These are phyloP conservation scores for Glossophaga mutica DNA, from an alignment of 2,797 vertebrate genomes.

Conservation along the genomic window DNA sequence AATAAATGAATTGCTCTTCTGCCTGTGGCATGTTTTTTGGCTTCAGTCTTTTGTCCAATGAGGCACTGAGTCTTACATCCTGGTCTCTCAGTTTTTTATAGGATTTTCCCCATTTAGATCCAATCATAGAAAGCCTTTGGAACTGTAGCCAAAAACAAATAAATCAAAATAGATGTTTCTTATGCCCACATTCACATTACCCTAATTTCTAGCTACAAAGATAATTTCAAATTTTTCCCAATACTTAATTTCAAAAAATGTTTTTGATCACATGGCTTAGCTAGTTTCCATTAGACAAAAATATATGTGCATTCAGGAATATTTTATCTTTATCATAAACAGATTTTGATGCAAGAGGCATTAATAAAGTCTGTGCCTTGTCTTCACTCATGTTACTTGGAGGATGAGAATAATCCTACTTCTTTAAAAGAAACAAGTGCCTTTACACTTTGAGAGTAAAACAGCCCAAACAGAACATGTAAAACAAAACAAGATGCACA, in stretches of 20 bases:
- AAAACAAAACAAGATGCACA: neutral
- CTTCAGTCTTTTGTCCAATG: constrained; percentile 56
- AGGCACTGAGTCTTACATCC: constrained; percentile 45
- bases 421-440: neutral
- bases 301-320: neutral
- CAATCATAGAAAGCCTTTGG: neutral
- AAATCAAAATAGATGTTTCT: constrained; percentile 28
- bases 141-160: neutral
- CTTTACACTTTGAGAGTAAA: neutral
- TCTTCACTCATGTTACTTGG: neutral
- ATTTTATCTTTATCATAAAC: neutral
- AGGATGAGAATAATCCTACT: neutral
- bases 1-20: constrained; percentile 58
- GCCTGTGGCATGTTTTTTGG: constrained; percentile 54
- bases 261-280: neutral
- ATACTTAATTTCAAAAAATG: neutral
- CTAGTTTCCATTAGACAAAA: neutral
- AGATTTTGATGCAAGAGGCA: neutral
- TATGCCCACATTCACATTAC: neutral
- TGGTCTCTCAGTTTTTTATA: constrained; percentile 42
- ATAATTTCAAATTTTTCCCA: neutral
- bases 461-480: neutral
- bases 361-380: neutral
- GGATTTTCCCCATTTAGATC: constrained; percentile 56
- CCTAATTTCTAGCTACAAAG: neutral